Conservation (phyloP, 2,113 vertebrate genomes). For the Mobula hypostoma region DNA sequence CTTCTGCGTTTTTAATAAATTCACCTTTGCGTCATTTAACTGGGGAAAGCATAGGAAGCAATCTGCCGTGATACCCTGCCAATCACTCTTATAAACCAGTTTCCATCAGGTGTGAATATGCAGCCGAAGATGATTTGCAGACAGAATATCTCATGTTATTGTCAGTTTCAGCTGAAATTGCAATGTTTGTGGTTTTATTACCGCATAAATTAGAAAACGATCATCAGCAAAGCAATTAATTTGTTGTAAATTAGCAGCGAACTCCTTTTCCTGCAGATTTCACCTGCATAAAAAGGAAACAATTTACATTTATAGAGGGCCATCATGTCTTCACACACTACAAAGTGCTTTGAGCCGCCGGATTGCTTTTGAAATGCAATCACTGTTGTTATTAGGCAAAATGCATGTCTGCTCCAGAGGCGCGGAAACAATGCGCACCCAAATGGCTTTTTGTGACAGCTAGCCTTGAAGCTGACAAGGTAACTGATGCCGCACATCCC, state of each 20-base stretch:
- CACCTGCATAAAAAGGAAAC: not conserved
- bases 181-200: constrained; percentile 18
- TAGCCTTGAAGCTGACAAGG: not conserved
- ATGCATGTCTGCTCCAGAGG: not conserved
- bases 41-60: not conserved
- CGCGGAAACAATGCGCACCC: not conserved
- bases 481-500: not conserved
- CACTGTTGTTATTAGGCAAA: not conserved
- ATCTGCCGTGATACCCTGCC: not conserved
- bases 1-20: not conserved
- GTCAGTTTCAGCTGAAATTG: not conserved
- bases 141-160: constrained; percentile 11
- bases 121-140: not conserved
- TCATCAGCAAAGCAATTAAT: not conserved
- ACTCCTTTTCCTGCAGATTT: not conserved
- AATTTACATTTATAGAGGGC: constrained; percentile 1
- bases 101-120: not conserved
- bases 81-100: not conserved
- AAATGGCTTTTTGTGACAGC: not conserved
- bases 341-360: not conserved
- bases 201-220: not conserved
- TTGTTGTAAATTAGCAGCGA: not conserved
- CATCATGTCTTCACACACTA: not conserved
- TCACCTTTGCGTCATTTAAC: not conserved
- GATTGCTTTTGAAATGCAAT: constrained; percentile 13